Evolutionary conservation across 1,140 invertebrate species (phyloP), one percentile per base, ranked within the genome.

Genomic region (Orchesella cincta): DNA sequence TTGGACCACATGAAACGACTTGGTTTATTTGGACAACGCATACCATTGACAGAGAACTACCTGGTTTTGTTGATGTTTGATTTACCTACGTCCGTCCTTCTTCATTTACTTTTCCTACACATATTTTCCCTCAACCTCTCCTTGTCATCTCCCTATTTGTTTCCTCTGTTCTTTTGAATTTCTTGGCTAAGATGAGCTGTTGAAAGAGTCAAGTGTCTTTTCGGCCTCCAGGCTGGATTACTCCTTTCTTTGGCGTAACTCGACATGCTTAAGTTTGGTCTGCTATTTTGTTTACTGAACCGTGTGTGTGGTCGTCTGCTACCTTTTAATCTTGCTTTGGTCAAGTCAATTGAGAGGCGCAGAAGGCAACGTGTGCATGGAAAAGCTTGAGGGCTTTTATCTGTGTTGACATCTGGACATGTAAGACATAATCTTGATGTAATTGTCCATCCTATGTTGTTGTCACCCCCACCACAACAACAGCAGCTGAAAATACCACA

Each of bases 241-340:
- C n/a, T n/a, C n/a, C n/a, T n/a, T n/a, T n/a, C n/a, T n/a, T n/a
- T n/a, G n/a, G n/a, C n/a, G n/a, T n/a, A n/a, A n/a, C n/a, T n/a
- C n/a, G n/a, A n/a, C n/a, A n/a, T n/a, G n/a, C n/a, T n/a, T n/a
- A n/a, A n/a, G n/a, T n/a, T n/a, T n/a, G n/a, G n/a, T n/a, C n/a
- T n/a, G n/a, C 39, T 46, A 18, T 46, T 46, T 46, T 57, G 54
- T 57, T 57, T 57, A 57, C 26, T 57, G 54, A 57, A n/a, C 54
- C 54, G 54, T 57, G 54, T 57, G 54, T 46, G 39, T 46, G 39
- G 39, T 46, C 39, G 39, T 46, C 39, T 46, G 39, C 20, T n/a
- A n/a, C n/a, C n/a, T 46, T 46, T 46, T 18, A 46, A 8, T 46
- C 39, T 46, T 46, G 5, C 39, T 46, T 46, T 46, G 39, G 39